Evolutionary conservation across 2,888 invertebrate species (phyloP), one percentile per base, ranked within the genome.

Genomic region (Serripes groenlandicus): DNA sequence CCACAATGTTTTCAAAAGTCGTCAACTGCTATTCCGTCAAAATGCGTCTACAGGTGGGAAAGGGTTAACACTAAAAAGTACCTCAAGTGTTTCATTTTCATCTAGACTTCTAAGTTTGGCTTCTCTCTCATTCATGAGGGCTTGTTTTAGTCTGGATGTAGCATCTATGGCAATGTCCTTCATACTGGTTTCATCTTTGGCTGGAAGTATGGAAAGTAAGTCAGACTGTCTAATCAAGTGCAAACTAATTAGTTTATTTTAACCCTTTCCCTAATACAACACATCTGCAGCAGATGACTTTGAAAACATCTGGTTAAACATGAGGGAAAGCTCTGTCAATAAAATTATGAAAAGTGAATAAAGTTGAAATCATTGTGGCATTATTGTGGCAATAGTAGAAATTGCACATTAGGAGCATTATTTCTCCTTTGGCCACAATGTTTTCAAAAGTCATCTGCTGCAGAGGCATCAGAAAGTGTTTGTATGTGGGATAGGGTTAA

Each of bases 141-240:
- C 90, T 49, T 92, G 90, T 76, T 93, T 93, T 30, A 94, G 85
- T 49, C 90, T 83, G 21, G 85, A 85, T 5, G 92, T 92, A 1
- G 92, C 92, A 54, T 93, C 91, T 34, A 92, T 75, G 4, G 93
- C 91, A 0, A 90, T 89, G 18, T 90, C 91, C 75, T 92, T 92
- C 70, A 92, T 81, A 0, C 89, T 89, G 23, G 87, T 86, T 18
- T 90, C 91, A 71, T 92, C 92, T 69, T 90, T 86, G 0, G 90
- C 92, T 93, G 81, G 7, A 87, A 81, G 37, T 26, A 32, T n/a
- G n/a, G n/a, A n/a, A n/a, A n/a, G n/a, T n/a, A n/a, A n/a, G n/a
- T n/a, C n/a, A n/a, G n/a, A n/a, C n/a, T n/a, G n/a, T n/a, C n/a
- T n/a, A n/a, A n/a, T n/a, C n/a, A n/a, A n/a, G n/a, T n/a, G n/a